Evolutionary conservation across 2,113 vertebrate species (phyloP).

Genomic region (Elanoides forficatus): DNA sequence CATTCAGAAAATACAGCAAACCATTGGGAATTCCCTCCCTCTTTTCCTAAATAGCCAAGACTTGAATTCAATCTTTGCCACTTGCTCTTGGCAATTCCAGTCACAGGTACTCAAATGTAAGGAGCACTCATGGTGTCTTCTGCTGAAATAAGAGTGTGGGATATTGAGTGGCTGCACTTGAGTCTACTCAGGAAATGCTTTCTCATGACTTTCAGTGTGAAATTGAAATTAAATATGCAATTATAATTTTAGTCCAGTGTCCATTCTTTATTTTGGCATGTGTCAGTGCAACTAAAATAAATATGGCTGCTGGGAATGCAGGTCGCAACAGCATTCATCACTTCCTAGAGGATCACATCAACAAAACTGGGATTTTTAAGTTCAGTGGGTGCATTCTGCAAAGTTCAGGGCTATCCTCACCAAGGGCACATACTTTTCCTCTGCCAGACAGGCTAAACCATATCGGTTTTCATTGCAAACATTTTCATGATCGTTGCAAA

Average conservation of each 20-base stretch:
- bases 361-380: neutral
- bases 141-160: neutral
- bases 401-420: neutral
- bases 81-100: neutral
- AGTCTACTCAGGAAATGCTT: neutral
- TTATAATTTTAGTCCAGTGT: neutral
- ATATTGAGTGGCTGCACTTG: rapidly evolving
- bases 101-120: neutral
- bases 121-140: neutral
- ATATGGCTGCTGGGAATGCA: neutral
- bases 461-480: neutral
- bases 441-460: neutral
- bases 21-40: neutral
- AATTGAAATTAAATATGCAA: neutral
- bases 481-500: neutral
- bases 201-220: neutral
- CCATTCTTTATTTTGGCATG: neutral
- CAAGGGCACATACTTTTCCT: neutral
- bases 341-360: neutral
- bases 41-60: neutral
- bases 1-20: neutral
- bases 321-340: neutral
- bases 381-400: neutral
- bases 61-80: neutral
- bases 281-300: neutral